A percentile compares a stretch with the other conserved stretches of the same genome.
phyloP scores from a whole-genome alignment of 2,888 invertebrate genomes.

The Xestia c-nigrum region DNA sequence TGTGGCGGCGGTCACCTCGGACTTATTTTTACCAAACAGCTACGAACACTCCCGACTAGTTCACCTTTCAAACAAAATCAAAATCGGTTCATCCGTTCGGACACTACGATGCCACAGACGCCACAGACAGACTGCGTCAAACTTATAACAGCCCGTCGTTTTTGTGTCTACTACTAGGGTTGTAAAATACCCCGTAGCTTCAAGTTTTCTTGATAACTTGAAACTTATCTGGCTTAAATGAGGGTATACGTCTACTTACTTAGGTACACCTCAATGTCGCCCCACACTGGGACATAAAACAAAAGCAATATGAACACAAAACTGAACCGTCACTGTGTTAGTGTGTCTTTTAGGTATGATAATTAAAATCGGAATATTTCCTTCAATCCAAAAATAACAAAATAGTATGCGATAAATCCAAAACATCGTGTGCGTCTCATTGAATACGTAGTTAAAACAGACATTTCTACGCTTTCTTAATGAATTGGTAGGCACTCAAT shows the following conservation, averaged over 20 bases:
- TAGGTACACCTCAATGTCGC: too few species aligned
- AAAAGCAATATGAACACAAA: not conserved
- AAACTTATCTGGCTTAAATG: not conserved
- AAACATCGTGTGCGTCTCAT: constrained; percentile 18
- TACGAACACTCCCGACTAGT: too few species aligned
- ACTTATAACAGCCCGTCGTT: too few species aligned
- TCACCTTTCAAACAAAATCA: too few species aligned
- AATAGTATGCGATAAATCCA: not conserved
- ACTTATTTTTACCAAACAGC: too few species aligned
- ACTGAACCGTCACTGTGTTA: not conserved
- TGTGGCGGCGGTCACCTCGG: too few species aligned
- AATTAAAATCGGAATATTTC: not conserved
- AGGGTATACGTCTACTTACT: too few species aligned
- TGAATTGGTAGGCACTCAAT: constrained; percentile 10
- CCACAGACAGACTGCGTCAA: too few species aligned
- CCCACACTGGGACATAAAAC: too few species aligned
- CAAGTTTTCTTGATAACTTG: not conserved
- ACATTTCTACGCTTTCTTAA: constrained; percentile 4
- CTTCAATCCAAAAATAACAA: not conserved
- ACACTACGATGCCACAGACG: too few species aligned
- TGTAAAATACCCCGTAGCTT: not conserved
- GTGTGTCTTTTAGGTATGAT: not conserved
- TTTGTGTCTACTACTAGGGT: not conserved
- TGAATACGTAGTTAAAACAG: constrained; percentile 13
- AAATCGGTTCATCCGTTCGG: too few species aligned